These are phyloP conservation scores for Porites lutea DNA, from an alignment of 64 coral and sea anemone genomes.

Conservation along the genomic window DNA sequence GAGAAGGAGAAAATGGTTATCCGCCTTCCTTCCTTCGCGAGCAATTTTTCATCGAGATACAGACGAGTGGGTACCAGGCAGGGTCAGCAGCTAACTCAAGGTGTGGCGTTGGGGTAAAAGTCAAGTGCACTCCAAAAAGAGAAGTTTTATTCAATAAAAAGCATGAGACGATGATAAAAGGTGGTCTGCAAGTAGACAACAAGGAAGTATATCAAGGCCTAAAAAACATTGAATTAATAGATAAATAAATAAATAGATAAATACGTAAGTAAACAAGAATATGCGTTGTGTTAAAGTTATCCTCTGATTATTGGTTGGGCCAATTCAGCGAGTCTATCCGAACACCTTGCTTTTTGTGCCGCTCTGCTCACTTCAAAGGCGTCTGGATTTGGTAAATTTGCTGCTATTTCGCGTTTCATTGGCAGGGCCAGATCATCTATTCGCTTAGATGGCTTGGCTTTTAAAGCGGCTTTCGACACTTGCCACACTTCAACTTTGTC, in stretches of 20 bases:
- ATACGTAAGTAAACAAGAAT: no score
- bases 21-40: no score
- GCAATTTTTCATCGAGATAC: no score
- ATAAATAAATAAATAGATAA: background rate
- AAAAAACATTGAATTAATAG: background rate
- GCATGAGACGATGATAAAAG: no score
- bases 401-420: constrained; percentile 60
- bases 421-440: constrained; percentile 81
- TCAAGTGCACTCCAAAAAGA: no score
- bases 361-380: constrained; percentile 86
- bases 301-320: constrained; percentile 76
- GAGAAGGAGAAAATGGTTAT: no score
- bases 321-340: constrained; percentile 68
- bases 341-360: constrained; percentile 73
- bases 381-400: constrained; percentile 82
- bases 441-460: constrained; percentile 64
- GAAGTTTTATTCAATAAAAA: no score
- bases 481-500: constrained; percentile 88
- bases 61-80: no score
- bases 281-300: background rate
- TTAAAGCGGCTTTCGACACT: constrained; percentile 80
- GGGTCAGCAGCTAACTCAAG: no score
- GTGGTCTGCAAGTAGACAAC: no score
- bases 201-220: no score
- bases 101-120: no score